Percentiles rank a stretch among this genome's conserved stretches.
phyloP scores from a whole-genome alignment of 2,797 vertebrate species.

The Adrianichthys oophorus region DNA sequence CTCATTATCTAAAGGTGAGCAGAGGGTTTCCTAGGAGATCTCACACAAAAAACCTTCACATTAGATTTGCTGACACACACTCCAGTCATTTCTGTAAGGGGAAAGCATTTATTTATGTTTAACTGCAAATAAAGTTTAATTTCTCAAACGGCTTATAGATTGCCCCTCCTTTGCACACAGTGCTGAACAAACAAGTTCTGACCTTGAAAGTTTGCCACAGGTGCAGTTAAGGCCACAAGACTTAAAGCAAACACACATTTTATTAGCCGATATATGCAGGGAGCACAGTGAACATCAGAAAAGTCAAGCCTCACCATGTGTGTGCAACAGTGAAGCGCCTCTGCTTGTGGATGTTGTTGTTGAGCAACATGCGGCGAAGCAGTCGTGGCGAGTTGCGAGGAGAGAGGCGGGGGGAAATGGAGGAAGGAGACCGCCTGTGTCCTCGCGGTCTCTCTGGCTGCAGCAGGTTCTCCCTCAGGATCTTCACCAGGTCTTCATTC shows the following conservation, averaged over 20 bases:
- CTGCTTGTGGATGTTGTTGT: slow-evolving; percentile 94
- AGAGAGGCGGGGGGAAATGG: slow-evolving; percentile 89
- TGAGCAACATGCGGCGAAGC: slow-evolving; percentile 94
- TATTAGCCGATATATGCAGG: background rate
- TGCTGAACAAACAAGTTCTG: slow-evolving; percentile 36
- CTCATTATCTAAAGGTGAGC: slow-evolving; percentile 38
- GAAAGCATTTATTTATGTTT: slow-evolving; percentile 27
- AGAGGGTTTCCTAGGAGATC: slow-evolving; percentile 45
- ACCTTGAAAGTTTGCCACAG: slow-evolving; percentile 56
- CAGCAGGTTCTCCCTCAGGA: slow-evolving; percentile 95
- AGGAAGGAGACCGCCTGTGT: slow-evolving; percentile 83
- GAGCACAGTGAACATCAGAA: slow-evolving; percentile 2
- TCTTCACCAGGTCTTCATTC: slow-evolving; percentile 96
- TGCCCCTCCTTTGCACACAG: slow-evolving; percentile 12
- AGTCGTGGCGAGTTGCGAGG: slow-evolving; percentile 96
- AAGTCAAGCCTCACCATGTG: slow-evolving; percentile 87
- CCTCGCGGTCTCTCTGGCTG: slow-evolving; percentile 88
- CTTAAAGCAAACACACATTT: slow-evolving; percentile 27
- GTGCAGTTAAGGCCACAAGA: slow-evolving; percentile 44
- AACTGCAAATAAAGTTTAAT: slow-evolving; percentile 57
- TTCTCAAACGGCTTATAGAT: slow-evolving; percentile 40
- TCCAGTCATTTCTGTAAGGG: slow-evolving; percentile 13
- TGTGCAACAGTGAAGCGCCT: slow-evolving; percentile 96
- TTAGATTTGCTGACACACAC: slow-evolving; percentile 30
- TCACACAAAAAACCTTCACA: slow-evolving; percentile 24